phyloP scores from a whole-genome alignment of 2,113 vertebrate species.

The Toxotes chatareus region DNA sequence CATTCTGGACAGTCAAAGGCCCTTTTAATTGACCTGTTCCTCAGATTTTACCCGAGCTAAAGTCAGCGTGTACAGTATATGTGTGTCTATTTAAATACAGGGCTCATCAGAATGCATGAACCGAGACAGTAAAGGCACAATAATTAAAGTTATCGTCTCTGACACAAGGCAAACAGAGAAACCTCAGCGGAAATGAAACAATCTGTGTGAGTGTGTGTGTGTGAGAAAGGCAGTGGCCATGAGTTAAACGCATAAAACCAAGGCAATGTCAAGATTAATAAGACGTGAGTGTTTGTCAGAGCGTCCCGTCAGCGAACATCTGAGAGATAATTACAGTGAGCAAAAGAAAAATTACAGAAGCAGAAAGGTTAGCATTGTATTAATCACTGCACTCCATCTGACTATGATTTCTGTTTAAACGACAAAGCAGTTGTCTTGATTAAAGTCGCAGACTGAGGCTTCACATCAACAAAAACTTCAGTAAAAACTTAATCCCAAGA shows the following conservation, averaged over 20 bases:
- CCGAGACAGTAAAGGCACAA: constrained; percentile 54
- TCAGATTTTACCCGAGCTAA: constrained; percentile 63
- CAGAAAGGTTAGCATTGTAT: constrained; percentile 48
- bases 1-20: constrained; percentile 74
- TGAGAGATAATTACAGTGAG: constrained; percentile 61
- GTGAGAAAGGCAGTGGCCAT: background rate
- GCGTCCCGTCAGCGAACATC: constrained; percentile 36
- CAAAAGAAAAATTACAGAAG: constrained; percentile 39
- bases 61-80: constrained; percentile 22
- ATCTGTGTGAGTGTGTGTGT: background rate
- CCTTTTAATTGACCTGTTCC: constrained; percentile 81
- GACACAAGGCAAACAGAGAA: constrained; percentile 55
- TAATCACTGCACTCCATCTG: constrained; percentile 37
- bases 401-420: constrained; percentile 32
- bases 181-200: constrained; percentile 24
- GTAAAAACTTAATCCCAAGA: constrained; percentile 3
- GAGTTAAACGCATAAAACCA: constrained; percentile 45
- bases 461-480: constrained; percentile 35
- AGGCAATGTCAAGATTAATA: constrained; percentile 65
- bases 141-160: constrained; percentile 74
- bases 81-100: constrained; percentile 58
- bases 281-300: constrained; percentile 58
- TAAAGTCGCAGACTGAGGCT: constrained; percentile 24
- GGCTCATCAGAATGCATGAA: constrained; percentile 73
- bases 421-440: constrained; percentile 48